These are phyloP conservation scores for Apotomis turbidana DNA, from an alignment of 2,888 invertebrate species.

Conservation along the genomic window DNA sequence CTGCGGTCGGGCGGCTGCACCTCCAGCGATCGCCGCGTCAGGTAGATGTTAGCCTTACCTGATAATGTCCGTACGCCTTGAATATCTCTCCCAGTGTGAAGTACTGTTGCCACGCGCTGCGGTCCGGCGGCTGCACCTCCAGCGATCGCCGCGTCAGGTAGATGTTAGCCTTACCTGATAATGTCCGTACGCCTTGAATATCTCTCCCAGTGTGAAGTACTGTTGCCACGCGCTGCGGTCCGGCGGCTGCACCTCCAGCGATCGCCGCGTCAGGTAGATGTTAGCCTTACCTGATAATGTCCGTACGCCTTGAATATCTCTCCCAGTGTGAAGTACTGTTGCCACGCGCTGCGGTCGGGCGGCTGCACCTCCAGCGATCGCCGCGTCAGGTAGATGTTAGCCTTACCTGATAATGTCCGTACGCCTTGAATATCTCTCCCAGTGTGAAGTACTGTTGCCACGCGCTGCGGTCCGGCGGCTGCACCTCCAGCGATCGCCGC, in stretches of 20 bases:
- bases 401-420: slow-evolving; percentile 89
- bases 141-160: slow-evolving; percentile 93
- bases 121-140: slow-evolving; percentile 92
- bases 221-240: no score
- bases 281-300: slow-evolving; percentile 48
- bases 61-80: slow-evolving; percentile 94
- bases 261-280: no score
- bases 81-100: slow-evolving; percentile 96
- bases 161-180: slow-evolving; percentile 71
- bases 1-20: no score
- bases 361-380: no score
- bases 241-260: no score
- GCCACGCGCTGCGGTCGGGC: slow-evolving; percentile 27
- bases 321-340: no score
- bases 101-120: slow-evolving; percentile 96
- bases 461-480: slow-evolving; percentile 92
- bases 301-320: no score
- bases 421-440: slow-evolving; percentile 95
- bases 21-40: no score
- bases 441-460: slow-evolving; percentile 97
- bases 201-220: no score
- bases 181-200: no score
- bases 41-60: slow-evolving; percentile 54
- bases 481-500: slow-evolving; percentile 91
- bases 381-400: no score